Base-by-base conservation (phyloP, 2,797 vertebrate genomes). In the Hydrophis major region DNA sequence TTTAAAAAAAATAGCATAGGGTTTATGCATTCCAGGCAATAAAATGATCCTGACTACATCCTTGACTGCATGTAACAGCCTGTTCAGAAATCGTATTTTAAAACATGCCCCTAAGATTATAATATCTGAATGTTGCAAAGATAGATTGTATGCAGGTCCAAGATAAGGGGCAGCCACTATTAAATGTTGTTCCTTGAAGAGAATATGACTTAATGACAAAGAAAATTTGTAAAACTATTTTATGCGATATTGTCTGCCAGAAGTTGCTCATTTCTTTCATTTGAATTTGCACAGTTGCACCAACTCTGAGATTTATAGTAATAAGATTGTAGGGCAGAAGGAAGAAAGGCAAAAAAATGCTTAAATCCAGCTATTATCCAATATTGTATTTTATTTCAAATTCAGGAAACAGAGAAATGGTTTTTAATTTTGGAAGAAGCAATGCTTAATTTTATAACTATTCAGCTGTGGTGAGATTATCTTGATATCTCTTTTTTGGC, bases 381-480 rank as follows among this genome's bases (percentile, higher is more conserved):
- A 78, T 88, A 60, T 66, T 90, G 63, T 0, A 0, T 37, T 74
- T 91, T 95, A 86, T 90, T 96, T 94, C 92, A 93, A 47, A 91
- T 88, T 87, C 0, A 0, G 86, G 89, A 89, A 92, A 66, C 63
- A 89, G 42, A 42, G 59, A 69, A 32, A 69, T 91, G n/a, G 66
- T 94, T 94, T 60, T 95, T 74, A 63, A 89, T 57, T 88, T 89
- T 13, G 92, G 60, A 95, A 93, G 91, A 93, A 60, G 91, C 2
- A 56, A 92, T 91, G 20, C 20, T 2, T 10, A 42, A 14, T 90
- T 93, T n/a, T 0, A 2, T 61, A 90, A 91, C 92, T 66, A 14
- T 25, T 87, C 55, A 87, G n/a, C 27, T 60, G 87, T 25, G 12
- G 22, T 60, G 89, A 94, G 0, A n/a, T 92, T 95, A n/a, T 88